Conservation (phyloP, 2,113 vertebrate genomes). For the Callocephalon fimbriatum region DNA sequence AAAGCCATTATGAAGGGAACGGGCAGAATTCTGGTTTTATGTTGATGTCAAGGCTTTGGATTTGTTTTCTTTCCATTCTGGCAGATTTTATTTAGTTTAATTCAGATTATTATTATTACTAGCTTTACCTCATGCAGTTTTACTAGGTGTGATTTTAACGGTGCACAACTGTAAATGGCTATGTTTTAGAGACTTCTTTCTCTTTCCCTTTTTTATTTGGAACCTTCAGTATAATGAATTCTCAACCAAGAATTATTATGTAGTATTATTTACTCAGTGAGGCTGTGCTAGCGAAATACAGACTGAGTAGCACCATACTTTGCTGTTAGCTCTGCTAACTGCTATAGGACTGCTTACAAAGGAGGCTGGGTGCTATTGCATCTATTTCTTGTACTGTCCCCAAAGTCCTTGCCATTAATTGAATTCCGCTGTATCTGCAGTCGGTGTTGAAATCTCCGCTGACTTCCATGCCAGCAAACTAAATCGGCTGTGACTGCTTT, state of each 20-base stretch:
- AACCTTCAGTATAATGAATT: slow-evolving; percentile 51
- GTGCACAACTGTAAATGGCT: slow-evolving; percentile 57
- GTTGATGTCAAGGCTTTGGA: slow-evolving; percentile 70
- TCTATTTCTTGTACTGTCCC: neutral
- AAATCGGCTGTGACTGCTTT: neutral
- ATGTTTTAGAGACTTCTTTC: slow-evolving; percentile 50
- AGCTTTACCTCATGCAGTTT: slow-evolving; percentile 58
- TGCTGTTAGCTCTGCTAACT: neutral
- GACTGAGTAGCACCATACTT: neutral
- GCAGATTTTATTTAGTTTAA: slow-evolving; percentile 70
- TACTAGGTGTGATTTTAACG: slow-evolving; percentile 70
- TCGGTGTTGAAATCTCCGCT: neutral
- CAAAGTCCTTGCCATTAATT: neutral
- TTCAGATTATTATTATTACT: slow-evolving; percentile 43
- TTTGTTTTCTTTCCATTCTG: slow-evolving; percentile 77
- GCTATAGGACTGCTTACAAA: neutral
- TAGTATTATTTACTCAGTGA: slow-evolving; percentile 2
- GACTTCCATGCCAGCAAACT: neutral
- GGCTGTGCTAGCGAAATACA: neutral
- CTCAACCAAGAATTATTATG: slow-evolving; percentile 52
- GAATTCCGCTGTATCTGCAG: neutral
- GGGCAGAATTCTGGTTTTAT: slow-evolving; percentile 73
- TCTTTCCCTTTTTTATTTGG: neutral
- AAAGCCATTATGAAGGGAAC: slow-evolving; percentile 67
- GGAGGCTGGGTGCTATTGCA: neutral